Evolutionary conservation across 2,888 invertebrate genomes (phyloP).

Genomic region (Mythimna albipuncta): DNA sequence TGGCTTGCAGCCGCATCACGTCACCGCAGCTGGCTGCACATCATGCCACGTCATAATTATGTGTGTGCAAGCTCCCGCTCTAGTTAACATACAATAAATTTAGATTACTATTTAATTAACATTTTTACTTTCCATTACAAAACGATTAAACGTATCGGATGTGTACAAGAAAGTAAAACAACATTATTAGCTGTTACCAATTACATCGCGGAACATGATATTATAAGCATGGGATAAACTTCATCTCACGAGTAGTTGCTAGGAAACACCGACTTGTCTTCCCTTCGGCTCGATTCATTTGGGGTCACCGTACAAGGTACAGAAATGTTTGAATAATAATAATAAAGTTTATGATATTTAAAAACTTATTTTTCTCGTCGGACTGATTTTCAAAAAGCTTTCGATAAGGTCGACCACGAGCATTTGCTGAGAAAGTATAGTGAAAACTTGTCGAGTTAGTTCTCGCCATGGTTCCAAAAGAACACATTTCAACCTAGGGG

Average conservation of each 20-base stretch:
- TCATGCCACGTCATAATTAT: constrained; percentile 30
- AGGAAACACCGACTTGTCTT: neutral
- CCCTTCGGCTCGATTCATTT: neutral
- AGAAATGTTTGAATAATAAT: too few species aligned
- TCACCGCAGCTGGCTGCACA: constrained; percentile 19
- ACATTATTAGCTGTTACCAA: neutral
- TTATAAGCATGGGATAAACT: neutral
- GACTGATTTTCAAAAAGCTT: too few species aligned
- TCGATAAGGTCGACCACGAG: too few species aligned
- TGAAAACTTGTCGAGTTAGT: too few species aligned
- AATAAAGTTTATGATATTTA: too few species aligned
- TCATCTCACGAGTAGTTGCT: neutral
- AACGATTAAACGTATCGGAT: constrained; percentile 15
- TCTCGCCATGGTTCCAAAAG: too few species aligned
- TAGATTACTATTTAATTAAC: neutral
- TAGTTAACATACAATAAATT: constrained; percentile 25
- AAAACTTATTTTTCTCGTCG: too few species aligned
- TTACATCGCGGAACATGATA: neutral
- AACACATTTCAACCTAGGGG: too few species aligned
- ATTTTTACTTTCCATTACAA: constrained; percentile 9
- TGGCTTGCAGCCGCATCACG: constrained; percentile 15
- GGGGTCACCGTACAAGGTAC: neutral
- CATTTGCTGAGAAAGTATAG: too few species aligned
- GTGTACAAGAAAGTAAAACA: constrained; percentile 25
- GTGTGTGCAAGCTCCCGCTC: constrained; percentile 19